A percentile compares a stretch with the other conserved stretches of the same genome.
phyloP scores from a whole-genome alignment of 2,888 invertebrate genomes.

The Orthosia gothica region DNA sequence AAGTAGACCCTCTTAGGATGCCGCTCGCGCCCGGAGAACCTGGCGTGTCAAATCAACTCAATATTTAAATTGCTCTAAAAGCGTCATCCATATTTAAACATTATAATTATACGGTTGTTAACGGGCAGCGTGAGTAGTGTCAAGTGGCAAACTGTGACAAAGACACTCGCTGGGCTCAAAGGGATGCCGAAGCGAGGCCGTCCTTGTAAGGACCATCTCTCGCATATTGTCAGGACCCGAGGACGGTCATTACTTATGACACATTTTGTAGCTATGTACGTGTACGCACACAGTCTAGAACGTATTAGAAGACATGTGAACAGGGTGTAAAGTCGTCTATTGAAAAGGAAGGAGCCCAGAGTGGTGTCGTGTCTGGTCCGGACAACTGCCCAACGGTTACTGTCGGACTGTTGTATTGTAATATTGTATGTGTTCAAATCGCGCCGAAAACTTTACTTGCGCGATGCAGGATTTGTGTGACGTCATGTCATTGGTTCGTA shows the following conservation, averaged over 20 bases:
- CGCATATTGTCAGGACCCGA: slow-evolving; percentile 44
- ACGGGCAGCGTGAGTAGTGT: slow-evolving; percentile 41
- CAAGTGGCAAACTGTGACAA: slow-evolving; percentile 60
- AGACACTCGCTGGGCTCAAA: slow-evolving; percentile 53
- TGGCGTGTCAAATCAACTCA: slow-evolving; percentile 61
- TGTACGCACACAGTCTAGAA: neutral
- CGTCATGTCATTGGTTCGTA: too few species aligned
- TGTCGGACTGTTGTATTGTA: too few species aligned
- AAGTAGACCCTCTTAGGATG: slow-evolving; percentile 53
- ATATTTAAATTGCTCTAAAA: slow-evolving; percentile 63
- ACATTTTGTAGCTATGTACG: slow-evolving; percentile 24
- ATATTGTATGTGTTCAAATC: too few species aligned
- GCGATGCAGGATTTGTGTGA: too few species aligned
- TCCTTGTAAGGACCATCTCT: slow-evolving; percentile 43
- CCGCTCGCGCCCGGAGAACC: slow-evolving; percentile 30
- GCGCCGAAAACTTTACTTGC: too few species aligned
- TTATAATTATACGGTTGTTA: slow-evolving; percentile 44
- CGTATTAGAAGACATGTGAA: too few species aligned
- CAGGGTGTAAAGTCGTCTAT: too few species aligned
- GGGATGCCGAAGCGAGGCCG: slow-evolving; percentile 49
- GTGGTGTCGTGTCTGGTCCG: too few species aligned
- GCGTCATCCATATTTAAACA: slow-evolving; percentile 65
- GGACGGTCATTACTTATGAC: slow-evolving; percentile 47
- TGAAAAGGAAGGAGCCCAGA: too few species aligned
- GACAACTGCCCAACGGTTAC: too few species aligned